These are phyloP conservation scores for Xiphophorus couchianus DNA, from an alignment of 2,113 vertebrate species.

Conservation along the genomic window DNA sequence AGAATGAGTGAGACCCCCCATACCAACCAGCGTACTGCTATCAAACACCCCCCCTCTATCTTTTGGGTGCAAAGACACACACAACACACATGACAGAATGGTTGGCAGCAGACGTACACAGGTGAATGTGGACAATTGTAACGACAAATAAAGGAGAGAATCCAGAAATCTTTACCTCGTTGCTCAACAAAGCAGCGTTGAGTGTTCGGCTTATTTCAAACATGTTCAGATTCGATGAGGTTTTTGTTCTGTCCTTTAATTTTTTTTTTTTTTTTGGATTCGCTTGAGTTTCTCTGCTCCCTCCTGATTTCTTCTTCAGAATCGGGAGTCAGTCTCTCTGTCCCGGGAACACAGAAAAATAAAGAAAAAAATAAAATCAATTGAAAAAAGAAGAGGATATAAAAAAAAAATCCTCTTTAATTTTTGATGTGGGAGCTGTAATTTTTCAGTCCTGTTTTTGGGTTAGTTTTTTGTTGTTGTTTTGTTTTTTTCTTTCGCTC, in stretches of 20 bases:
- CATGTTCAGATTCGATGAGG: conserved; percentile 86
- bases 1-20: conserved; percentile 55
- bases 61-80: conserved; percentile 61
- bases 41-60: conserved; percentile 56
- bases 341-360: conserved; percentile 70
- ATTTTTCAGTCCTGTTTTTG: conserved; percentile 63
- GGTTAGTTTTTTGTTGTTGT: conserved; percentile 5
- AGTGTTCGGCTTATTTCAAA: conserved; percentile 99
- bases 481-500: conserved; percentile 40
- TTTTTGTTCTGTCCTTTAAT: conserved; percentile 59
- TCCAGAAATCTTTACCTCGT: conserved; percentile 90
- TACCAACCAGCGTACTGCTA: conserved; percentile 53
- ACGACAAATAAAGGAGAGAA: conserved; percentile 49
- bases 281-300: conserved; percentile 73
- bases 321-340: conserved; percentile 77
- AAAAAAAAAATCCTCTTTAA: conserved; percentile 77
- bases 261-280: conserved; percentile 55
- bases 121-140: conserved; percentile 67
- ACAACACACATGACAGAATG: conserved; percentile 67
- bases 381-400: conserved; percentile 52
- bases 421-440: conserved; percentile 69
- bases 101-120: conserved; percentile 77
- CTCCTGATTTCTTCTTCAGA: conserved; percentile 18
- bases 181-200: conserved; percentile 99
- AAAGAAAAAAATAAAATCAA: conserved; percentile 68